Conservation (phyloP, 1,140 invertebrate genomes). For the Proales similis region DNA sequence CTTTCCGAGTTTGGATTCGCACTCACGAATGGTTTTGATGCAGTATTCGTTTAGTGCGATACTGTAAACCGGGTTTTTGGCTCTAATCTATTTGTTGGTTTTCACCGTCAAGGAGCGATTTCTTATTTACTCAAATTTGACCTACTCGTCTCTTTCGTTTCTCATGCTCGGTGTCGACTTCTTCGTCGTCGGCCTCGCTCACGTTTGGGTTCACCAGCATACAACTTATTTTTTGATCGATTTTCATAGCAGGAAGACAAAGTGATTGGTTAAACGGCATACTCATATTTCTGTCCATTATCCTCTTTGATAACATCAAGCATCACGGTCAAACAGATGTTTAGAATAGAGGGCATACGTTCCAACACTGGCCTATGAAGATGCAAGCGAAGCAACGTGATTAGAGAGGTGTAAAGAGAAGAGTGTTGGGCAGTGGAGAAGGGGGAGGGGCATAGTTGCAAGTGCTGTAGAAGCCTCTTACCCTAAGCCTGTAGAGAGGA, state of each 20-base stretch:
- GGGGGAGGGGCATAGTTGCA: slow-evolving; percentile 54
- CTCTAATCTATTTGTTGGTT: too few species aligned
- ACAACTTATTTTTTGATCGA: slow-evolving; percentile 39
- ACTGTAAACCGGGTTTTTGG: slow-evolving; percentile 63
- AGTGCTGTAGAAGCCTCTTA: slow-evolving; percentile 49
- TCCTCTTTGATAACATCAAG: slow-evolving; percentile 74
- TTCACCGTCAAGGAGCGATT: slow-evolving; percentile 36
- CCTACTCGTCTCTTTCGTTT: slow-evolving; percentile 45
- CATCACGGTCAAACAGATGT: slow-evolving; percentile 70
- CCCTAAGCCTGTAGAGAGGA: slow-evolving; percentile 55
- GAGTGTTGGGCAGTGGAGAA: too few species aligned
- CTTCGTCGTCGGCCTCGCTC: slow-evolving; percentile 39
- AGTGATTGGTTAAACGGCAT: slow-evolving; percentile 49
- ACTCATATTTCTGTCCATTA: slow-evolving; percentile 62
- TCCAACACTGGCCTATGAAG: slow-evolving; percentile 60
- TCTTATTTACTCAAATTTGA: slow-evolving; percentile 36
- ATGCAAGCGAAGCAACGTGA: slow-evolving; percentile 38
- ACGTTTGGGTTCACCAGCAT: slow-evolving; percentile 41
- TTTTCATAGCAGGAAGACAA: too few species aligned
- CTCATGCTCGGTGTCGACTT: slow-evolving; percentile 48
- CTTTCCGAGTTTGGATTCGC: slow-evolving; percentile 56
- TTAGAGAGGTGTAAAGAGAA: not conserved
- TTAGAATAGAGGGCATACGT: slow-evolving; percentile 66
- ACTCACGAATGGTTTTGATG: slow-evolving; percentile 60
- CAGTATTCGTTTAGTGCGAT: slow-evolving; percentile 64